Evolutionary conservation across 1,140 invertebrate species (phyloP), one percentile per base, ranked within the genome.

Genomic region (Andrena cerasifolii): DNA sequence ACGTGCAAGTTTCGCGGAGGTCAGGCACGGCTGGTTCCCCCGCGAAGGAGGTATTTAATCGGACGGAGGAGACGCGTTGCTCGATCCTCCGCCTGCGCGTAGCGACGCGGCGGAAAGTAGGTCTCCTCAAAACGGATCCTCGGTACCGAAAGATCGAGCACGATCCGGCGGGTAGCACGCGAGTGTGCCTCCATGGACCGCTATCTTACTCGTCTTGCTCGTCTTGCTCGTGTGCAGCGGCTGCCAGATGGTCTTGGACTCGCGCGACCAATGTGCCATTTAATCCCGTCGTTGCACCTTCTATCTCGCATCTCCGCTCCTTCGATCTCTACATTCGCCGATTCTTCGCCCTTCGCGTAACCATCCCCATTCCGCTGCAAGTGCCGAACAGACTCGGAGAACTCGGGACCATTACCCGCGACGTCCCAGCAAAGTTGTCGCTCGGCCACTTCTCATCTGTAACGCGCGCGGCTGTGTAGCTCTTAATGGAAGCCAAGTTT

Each of bases 221-320:
- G 36, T 68, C 56, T 53, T 36, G 12, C 43, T 40, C 47, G n/a
- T n/a, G n/a, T n/a, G n/a, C 28, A 28, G 47, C 47, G 7, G 8
- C 43, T 63, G 54, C 71, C 80, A 76, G 78, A 80, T 70, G 78
- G 66, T 82, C 33, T 45, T 24, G 31, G 36, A 65, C 71, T 58
- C 71, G 78, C 78, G 47, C 70, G 72, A 58, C 54, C 61, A 43
- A 67, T 67, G 59, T 67, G 51, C 62, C 47, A 56, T 74, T 81
- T 81, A 81, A 81, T 80, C 18, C n/a, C 31, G 14, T 71, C 36
- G 12, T 33, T 28, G 63, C 18, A 7, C 1, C n/a, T 16, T 7
- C 28, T 16, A 47, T 47, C 28, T 10, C 4, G 10, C 16, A 28
- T 40, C 21, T 24, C 6, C 24, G 18, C 10, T 24, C n/a, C 24